Evolutionary conservation across 2,888 invertebrate genomes (phyloP).

Genomic region (Ctena decussata): DNA sequence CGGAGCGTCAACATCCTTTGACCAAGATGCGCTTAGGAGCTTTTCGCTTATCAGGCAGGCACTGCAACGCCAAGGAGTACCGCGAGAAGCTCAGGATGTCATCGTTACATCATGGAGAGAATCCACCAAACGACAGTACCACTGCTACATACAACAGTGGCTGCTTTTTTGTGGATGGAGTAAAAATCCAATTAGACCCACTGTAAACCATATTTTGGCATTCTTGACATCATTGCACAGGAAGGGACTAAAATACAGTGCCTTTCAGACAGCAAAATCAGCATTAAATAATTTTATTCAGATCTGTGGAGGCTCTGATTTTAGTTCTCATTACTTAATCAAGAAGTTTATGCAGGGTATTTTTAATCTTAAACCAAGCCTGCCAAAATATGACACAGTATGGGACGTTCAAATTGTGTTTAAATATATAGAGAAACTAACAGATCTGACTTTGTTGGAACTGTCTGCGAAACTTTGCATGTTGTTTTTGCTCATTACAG

Average conservation of each 20-base stretch:
- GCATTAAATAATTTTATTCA: background rate
- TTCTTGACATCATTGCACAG: background rate
- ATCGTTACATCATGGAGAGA: constrained; percentile 54
- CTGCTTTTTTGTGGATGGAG: constrained; percentile 16
- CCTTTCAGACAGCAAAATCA: constrained; percentile 20
- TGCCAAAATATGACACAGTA: background rate
- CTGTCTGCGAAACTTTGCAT: background rate
- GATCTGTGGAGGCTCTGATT: background rate
- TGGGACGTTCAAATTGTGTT: constrained; percentile 2
- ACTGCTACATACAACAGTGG: constrained; percentile 52
- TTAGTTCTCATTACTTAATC: background rate
- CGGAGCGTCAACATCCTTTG: constrained; percentile 29
- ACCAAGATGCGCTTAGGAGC: constrained; percentile 44
- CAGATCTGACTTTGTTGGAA: background rate
- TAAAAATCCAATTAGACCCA: constrained; percentile 2
- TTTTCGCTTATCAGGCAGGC: constrained; percentile 57
- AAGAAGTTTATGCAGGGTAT: background rate
- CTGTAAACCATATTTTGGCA: background rate
- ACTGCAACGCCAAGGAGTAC: constrained; percentile 33
- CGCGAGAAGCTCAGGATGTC: constrained; percentile 38
- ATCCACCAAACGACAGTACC: constrained; percentile 50
- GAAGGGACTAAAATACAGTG: background rate
- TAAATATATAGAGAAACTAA: background rate
- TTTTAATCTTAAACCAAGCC: background rate
- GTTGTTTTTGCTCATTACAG: background rate